Evolutionary conservation across 2,113 vertebrate species (phyloP), one percentile per base, ranked within the genome.

Genomic region (Gambusia holbrooki): DNA sequence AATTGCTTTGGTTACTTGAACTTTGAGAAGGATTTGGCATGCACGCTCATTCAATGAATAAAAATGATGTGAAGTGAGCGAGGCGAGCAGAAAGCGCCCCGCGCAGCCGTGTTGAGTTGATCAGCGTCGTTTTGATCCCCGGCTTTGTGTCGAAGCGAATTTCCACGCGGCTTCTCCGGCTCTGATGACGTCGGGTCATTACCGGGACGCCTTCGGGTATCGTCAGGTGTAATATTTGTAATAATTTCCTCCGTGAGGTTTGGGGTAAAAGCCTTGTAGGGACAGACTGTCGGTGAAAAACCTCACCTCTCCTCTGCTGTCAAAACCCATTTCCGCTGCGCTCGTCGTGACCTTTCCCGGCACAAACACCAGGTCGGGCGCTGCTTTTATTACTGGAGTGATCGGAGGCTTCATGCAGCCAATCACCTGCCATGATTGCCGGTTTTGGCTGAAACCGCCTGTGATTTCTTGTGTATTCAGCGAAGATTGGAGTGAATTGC

Each of bases 1-100:
- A 75, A 88, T 90, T 77, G 85, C 81, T 86, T 83, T 84, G 88
- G 81, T 83, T 87, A 78, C 77, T 89, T 89, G 84, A 87, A 88
- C 88, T 90, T 87, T 65, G 71, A 84, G 89, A 88, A 79, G 83
- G 84, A 85, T 90, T 92, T 88, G 73, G 81, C 82, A 84, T 40
- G 79, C 77, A 1, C 35, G 75, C 79, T 89, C 67, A 19, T 77
- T 74, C 74, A 74, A 45, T 88, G 88, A 89, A 83, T 86, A 81
- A 84, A 88, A 87, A 88, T 76, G 81, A 85, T 76, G 80, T 69
- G 73, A 76, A 71, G 69, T 19, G 74, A 81, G 84, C 54, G 64
- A 32, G 75, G 82, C 11, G 74, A 73, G 78, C 66, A 51, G 73
- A 73, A 70, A 42, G 84, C 62, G 0, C 66, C 74, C 71, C 48